Base-by-base conservation (phyloP, 1,140 invertebrate species). In the Sinonovacula constricta region DNA sequence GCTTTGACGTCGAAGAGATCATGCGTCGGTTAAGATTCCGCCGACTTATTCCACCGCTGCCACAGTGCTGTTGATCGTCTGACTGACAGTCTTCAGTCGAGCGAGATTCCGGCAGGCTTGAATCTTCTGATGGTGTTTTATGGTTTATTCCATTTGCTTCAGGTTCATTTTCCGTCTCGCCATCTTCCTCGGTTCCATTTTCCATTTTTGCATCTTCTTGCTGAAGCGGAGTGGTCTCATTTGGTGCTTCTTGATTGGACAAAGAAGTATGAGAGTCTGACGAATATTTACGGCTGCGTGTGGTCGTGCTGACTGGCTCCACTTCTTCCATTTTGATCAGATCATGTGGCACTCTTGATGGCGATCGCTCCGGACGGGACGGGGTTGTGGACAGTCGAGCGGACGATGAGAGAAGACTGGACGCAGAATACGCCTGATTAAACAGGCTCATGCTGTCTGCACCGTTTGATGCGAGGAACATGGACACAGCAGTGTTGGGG, bases 11-110 rank as follows among this genome's bases (percentile, higher is more conserved):
- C 0, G 82, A 80, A 0, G 82, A 83, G 18, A 88, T 83, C 83
- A 88, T 86, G n/a, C 85, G 57, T 10, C 84, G 83, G 72, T 89
- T 88, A 5, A 89, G 81, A 71, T 89, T 89, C 60, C 81, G 78
- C 1, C 87, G 79, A 70, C 68, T 83, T 12, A 84, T 84, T 14
- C 49, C 75, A n/a, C 53, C 80, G 7, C 24, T 68, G 18, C 72
- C 63, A 18, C 54, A 67, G 34, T 81, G 75, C 10, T 77, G 79
- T 31, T 80, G 69, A n/a, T 85, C 82, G 33, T 79, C 80, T 5
- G 71, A 65, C 45, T 66, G 59, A 75, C 56, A 70, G 62, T 79
- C 76, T 36, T 56, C 77, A 5, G 49, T 70, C 22, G 75, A 78
- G 22, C 66, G 65, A 24, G 63, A 69, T 49, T 68, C 79, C 0